Base-by-base conservation (phyloP, 2,797 vertebrate genomes). In the Alfaro cultratus region DNA sequence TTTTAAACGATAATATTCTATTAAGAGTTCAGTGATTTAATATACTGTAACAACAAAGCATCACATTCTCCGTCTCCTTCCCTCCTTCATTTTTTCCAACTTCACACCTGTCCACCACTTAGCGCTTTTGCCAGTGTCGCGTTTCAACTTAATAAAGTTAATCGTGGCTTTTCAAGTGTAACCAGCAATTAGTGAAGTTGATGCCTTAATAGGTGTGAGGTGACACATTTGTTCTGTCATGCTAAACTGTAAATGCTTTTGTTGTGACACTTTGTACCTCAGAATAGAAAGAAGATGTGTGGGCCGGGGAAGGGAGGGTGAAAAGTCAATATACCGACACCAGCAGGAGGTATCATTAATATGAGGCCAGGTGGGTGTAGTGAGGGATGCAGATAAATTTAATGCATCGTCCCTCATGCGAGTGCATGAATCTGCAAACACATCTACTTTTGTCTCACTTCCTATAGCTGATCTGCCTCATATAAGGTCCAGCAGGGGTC, bases 191-290 rank as follows among this genome's bases (percentile, higher is more conserved):
- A 86, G 90, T 86, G 80, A 83, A 87, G 78, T 79, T 82, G 82
- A 91, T 83, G 84, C 62, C 83, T 84, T 90, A 84, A 86, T 91
- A 86, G 89, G 82, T 72, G 85, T 10, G 86, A 88, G 78, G 86
- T 89, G 88, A 85, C 79, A 77, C 76, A 75, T 80, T 43, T 53
- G 29, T 84, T 89, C 78, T 73, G 90, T 89, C 88, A 80, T 86
- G 75, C 76, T 76, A 80, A 85, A 85, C 46, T 75, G 57, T 79
- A 79, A 89, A 83, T 60, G 81, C 80, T 89, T 18, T 34, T 90
- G 85, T 92, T 94, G 82, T 94, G 91, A 92, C 90, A 89, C 85
- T 57, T 70, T 47, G 68, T 86, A 80, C 83, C 88, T 87, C 87
- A 94, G 88, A 94, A 94, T 91, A 93, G 88, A 87, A 86, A 47